A percentile compares a stretch with the other conserved stretches of the same genome.
Evolutionary conservation across 2,797 vertebrate genomes (phyloP).

Genomic region (Avahi laniger): DNA sequence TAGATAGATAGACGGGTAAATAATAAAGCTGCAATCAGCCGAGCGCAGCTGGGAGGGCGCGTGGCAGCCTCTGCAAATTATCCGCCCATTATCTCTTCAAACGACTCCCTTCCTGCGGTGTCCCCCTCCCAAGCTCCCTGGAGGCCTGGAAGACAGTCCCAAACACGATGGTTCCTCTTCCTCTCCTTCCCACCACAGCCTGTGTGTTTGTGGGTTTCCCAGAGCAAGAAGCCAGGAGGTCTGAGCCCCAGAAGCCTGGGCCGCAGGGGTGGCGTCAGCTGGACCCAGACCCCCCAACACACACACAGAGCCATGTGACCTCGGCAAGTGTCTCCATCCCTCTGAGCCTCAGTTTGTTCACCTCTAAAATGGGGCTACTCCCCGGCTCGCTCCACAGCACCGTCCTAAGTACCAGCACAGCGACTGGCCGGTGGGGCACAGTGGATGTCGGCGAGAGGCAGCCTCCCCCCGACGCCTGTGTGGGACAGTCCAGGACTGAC

Average conservation of each 20-base stretch:
- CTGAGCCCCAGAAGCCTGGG: background rate
- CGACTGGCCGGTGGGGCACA: background rate
- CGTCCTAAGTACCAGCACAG: background rate
- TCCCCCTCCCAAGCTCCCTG: background rate
- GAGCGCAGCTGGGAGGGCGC: background rate
- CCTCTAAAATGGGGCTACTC: background rate
- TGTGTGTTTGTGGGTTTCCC: background rate
- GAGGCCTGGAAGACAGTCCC: background rate
- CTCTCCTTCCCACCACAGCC: background rate
- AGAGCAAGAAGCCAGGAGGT: background rate
- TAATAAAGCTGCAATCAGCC: background rate
- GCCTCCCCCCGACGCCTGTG: accelerated
- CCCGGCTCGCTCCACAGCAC: accelerated
- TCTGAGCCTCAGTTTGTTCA: background rate
- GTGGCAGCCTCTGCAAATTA: background rate
- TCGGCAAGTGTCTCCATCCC: background rate
- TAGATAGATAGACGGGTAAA: background rate
- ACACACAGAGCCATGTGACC: background rate
- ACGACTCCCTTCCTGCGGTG: background rate
- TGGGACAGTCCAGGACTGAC: background rate
- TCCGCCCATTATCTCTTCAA: background rate
- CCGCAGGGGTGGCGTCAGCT: accelerated
- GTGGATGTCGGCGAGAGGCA: accelerated
- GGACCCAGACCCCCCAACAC: background rate
- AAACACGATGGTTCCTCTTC: background rate